phyloP scores from a whole-genome alignment of 1,140 invertebrate genomes.

The Patella vulgata region DNA sequence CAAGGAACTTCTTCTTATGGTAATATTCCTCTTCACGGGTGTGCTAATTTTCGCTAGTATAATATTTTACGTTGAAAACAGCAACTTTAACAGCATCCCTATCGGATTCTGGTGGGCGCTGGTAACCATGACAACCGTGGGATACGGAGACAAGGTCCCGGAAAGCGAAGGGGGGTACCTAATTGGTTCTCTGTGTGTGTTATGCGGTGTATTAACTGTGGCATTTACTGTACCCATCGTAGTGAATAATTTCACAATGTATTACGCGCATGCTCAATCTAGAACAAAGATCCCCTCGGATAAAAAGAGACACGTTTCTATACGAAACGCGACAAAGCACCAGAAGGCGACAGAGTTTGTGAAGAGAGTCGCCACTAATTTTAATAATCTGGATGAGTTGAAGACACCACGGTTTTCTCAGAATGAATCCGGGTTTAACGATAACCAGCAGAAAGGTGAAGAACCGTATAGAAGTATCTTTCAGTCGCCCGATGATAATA shows the following conservation, averaged over 20 bases:
- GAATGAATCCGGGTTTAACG: constrained; percentile 7
- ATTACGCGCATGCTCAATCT: constrained; percentile 79
- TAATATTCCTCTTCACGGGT: constrained; percentile 63
- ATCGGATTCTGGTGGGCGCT: constrained; percentile 97
- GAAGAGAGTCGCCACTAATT: constrained; percentile 46
- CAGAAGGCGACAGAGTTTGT: constrained; percentile 53
- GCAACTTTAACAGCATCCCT: constrained; percentile 80
- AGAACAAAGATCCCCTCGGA: constrained; percentile 56
- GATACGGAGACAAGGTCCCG: constrained; percentile 76
- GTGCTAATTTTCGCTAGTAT: constrained; percentile 64
- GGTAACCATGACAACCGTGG: constrained; percentile 98
- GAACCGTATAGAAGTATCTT: too few relatives aligned
- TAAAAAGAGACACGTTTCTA: constrained; percentile 53
- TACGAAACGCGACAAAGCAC: constrained; percentile 52
- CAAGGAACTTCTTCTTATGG: constrained; percentile 61
- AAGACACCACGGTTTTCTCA: constrained; percentile 29
- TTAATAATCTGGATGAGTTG: constrained; percentile 27
- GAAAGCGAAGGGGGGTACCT: constrained; percentile 81
- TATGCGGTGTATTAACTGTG: constrained; percentile 96
- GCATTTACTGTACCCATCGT: constrained; percentile 97
- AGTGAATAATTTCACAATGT: constrained; percentile 98
- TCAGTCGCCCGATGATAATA: too few relatives aligned
- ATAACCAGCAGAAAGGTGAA: too few relatives aligned
- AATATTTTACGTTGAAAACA: constrained; percentile 60
- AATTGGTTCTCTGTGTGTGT: constrained; percentile 92